Percentiles rank a stretch among this genome's conserved stretches.
Conservation (phyloP, 2,888 invertebrate species). For the Clusia tigrina region DNA sequence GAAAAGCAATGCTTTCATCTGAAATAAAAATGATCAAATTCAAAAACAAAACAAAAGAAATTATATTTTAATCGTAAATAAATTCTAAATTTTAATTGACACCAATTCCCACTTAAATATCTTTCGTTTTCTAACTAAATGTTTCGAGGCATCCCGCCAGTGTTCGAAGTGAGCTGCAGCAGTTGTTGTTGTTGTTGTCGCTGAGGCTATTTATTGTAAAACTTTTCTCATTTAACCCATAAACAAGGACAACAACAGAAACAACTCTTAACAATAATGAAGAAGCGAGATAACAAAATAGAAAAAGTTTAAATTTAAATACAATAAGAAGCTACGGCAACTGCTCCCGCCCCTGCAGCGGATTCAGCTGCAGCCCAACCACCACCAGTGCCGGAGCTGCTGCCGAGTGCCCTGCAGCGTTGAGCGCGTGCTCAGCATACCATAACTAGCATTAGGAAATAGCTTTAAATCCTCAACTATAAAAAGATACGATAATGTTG, state of each 20-base stretch:
- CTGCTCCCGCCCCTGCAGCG: too few species aligned
- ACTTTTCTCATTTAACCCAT: neutral
- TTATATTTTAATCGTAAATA: too few species aligned
- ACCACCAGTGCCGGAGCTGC: too few species aligned
- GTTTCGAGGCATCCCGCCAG: neutral
- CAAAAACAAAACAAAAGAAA: too few species aligned
- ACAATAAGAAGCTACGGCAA: slow-evolving; percentile 10
- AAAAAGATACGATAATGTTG: slow-evolving; percentile 10
- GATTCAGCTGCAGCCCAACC: too few species aligned
- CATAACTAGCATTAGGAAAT: neutral
- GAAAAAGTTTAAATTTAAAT: slow-evolving; percentile 20
- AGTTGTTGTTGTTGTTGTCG: slow-evolving; percentile 10
- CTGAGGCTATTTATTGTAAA: neutral
- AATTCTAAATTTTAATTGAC: too few species aligned
- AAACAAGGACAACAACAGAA: neutral
- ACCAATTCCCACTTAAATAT: too few species aligned
- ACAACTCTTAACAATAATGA: neutral
- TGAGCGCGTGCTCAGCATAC: neutral
- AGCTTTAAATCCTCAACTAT: neutral
- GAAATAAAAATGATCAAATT: too few species aligned
- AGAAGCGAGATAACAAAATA: neutral
- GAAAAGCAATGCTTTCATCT: too few species aligned
- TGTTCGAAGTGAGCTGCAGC: slow-evolving; percentile 3
- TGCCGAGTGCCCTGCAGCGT: too few species aligned
- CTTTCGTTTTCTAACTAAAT: too few species aligned